Evolutionary conservation across 1,140 invertebrate species (phyloP).

Genomic region (Harlomillsia oculata): DNA sequence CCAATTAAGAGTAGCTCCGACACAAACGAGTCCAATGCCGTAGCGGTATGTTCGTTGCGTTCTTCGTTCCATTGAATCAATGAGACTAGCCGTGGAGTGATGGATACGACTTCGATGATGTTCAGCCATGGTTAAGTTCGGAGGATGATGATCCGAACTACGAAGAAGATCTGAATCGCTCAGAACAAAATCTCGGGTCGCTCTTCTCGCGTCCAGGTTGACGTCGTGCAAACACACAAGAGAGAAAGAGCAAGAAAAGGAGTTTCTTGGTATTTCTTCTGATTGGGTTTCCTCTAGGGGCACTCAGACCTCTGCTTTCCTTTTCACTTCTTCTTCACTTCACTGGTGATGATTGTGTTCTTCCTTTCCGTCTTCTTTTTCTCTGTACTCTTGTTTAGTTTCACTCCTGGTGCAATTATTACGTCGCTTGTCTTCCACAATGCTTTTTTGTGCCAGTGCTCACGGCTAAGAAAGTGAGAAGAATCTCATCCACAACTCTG

Average conservation of each 20-base stretch:
- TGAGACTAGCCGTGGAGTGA: slow-evolving; percentile 25
- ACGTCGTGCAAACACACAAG: background rate
- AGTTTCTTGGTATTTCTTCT: too few relatives aligned
- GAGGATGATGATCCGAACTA: slow-evolving; percentile 1
- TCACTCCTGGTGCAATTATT: too few relatives aligned
- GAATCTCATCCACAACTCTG: too few relatives aligned
- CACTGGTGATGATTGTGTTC: too few relatives aligned
- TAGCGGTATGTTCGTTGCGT: slow-evolving; percentile 55
- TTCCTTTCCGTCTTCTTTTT: too few relatives aligned
- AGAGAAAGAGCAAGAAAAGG: background rate
- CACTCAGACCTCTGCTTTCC: too few relatives aligned
- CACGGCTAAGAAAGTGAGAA: too few relatives aligned
- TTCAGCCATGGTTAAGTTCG: slow-evolving; percentile 8
- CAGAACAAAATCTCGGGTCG: slow-evolving; percentile 2
- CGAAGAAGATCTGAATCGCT: background rate
- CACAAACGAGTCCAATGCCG: slow-evolving; percentile 61
- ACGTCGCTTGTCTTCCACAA: too few relatives aligned
- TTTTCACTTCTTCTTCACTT: too few relatives aligned
- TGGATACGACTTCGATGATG: slow-evolving; percentile 12
- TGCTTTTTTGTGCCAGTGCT: too few relatives aligned
- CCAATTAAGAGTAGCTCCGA: slow-evolving; percentile 68
- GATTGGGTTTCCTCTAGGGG: too few relatives aligned
- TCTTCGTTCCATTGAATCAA: slow-evolving; percentile 25
- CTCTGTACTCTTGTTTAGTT: too few relatives aligned
- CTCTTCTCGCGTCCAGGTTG: background rate